Conservation (phyloP, 2,888 invertebrate genomes). For the Drosophila niveifrons region DNA sequence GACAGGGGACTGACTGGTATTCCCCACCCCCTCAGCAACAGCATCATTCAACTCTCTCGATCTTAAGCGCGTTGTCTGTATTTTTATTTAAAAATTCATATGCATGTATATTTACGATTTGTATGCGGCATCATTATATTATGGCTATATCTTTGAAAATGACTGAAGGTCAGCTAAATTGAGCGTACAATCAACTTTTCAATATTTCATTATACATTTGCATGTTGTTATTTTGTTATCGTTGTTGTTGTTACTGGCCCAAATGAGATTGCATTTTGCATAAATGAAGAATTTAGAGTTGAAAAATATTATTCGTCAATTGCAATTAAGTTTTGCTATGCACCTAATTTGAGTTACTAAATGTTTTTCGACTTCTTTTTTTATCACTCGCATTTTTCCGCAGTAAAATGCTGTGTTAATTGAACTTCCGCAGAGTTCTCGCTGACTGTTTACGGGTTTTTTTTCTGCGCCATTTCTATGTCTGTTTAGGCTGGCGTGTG, state of each 20-base stretch:
- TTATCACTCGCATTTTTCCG: slow-evolving; percentile 7
- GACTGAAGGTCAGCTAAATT: slow-evolving; percentile 75
- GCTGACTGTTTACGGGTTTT: slow-evolving; percentile 20
- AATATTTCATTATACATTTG: slow-evolving; percentile 58
- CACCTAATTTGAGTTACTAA: background rate
- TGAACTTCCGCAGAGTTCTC: slow-evolving; percentile 60
- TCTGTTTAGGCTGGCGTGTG: background rate
- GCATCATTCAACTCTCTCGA: slow-evolving; percentile 24
- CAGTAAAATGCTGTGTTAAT: slow-evolving; percentile 33
- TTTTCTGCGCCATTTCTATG: slow-evolving; percentile 15
- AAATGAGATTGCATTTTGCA: slow-evolving; percentile 47
- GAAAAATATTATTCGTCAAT: slow-evolving; percentile 4
- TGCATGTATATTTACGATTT: slow-evolving; percentile 47
- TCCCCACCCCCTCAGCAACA: slow-evolving; percentile 41
- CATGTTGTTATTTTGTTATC: slow-evolving; percentile 19
- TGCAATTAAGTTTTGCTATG: slow-evolving; percentile 4
- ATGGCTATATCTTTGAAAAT: slow-evolving; percentile 68
- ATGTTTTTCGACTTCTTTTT: slow-evolving; percentile 9
- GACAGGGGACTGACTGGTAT: slow-evolving; percentile 56
- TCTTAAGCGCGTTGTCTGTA: slow-evolving; percentile 37
- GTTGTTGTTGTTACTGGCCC: slow-evolving; percentile 28
- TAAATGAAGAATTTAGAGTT: slow-evolving; percentile 12
- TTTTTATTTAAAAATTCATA: slow-evolving; percentile 60
- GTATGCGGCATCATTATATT: slow-evolving; percentile 48
- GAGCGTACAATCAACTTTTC: slow-evolving; percentile 78